phyloP scores from a whole-genome alignment of 2,113 vertebrate species.

The Sterrhoptilus dennistouni region DNA sequence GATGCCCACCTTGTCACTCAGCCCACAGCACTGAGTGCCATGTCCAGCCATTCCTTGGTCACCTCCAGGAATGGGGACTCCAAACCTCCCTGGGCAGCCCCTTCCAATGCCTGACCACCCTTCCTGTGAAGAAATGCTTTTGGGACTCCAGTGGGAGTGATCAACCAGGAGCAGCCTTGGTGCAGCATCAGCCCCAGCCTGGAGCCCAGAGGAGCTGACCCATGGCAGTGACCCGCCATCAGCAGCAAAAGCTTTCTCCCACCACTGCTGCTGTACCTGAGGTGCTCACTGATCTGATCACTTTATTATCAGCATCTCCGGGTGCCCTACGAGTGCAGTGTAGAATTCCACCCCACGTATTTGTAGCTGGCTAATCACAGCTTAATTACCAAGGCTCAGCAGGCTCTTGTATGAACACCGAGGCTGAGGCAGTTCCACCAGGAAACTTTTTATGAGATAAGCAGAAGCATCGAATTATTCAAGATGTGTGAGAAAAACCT shows the following conservation, averaged over 20 bases:
- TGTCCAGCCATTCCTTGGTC: rapidly evolving
- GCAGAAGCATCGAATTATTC: conserved; percentile 75
- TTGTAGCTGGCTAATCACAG: conserved; percentile 76
- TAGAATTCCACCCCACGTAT: conserved; percentile 45
- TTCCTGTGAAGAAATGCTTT: background rate
- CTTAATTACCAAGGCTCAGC: conserved; percentile 78
- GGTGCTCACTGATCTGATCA: background rate
- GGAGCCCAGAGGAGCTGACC: background rate
- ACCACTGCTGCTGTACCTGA: background rate
- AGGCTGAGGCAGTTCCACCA: conserved; percentile 61
- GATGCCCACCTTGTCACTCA: background rate
- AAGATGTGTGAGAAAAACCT: conserved; percentile 63
- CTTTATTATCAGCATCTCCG: background rate
- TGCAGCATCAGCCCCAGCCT: rapidly evolving
- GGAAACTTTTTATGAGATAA: conserved; percentile 78
- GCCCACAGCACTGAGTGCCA: background rate
- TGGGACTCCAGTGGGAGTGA: rapidly evolving
- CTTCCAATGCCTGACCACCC: background rate
- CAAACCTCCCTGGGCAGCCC: background rate
- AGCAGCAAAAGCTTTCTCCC: background rate
- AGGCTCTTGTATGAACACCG: conserved; percentile 52
- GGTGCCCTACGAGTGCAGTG: conserved; percentile 28
- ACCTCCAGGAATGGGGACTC: background rate
- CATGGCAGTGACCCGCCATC: background rate
- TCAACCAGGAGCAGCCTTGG: rapidly evolving